Evolutionary conservation across 2,888 invertebrate genomes (phyloP).

Genomic region (Chalcis sispes): DNA sequence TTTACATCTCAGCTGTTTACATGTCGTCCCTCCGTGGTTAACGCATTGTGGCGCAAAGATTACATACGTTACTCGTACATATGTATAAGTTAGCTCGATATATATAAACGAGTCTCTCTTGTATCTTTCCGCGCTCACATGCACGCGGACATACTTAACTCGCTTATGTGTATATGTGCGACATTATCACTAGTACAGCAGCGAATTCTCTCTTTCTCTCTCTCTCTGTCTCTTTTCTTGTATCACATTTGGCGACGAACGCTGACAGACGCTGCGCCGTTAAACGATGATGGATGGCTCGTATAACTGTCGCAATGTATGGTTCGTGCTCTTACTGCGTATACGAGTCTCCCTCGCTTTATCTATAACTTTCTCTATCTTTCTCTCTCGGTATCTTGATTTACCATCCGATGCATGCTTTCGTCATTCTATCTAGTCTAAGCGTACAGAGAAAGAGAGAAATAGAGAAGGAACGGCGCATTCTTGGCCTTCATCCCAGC

Average conservation of each 20-base stretch:
- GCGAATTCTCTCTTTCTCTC: no score
- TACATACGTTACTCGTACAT: no score
- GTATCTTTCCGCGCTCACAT: neutral
- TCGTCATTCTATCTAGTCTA: conserved; percentile 59
- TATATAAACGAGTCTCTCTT: conserved; percentile 30
- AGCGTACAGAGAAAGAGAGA: no score
- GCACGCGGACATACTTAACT: neutral
- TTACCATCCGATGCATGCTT: conserved; percentile 65
- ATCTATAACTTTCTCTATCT: neutral
- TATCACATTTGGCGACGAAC: conserved; percentile 64
- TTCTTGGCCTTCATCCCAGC: conserved; percentile 51
- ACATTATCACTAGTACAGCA: conserved; percentile 65
- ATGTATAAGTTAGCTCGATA: no score
- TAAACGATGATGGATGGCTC: conserved; percentile 71
- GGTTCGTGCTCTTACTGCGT: conserved; percentile 70
- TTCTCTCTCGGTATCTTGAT: conserved; percentile 66
- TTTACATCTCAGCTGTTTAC: conserved; percentile 17
- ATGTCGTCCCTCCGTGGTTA: conserved; percentile 13
- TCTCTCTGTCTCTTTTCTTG: no score
- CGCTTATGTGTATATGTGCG: conserved; percentile 24
- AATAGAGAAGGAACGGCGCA: no score
- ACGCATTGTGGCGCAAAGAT: conserved; percentile 31
- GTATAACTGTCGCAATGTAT: conserved; percentile 72
- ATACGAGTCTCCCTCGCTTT: conserved; percentile 60
- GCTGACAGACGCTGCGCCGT: conserved; percentile 68